These are phyloP conservation scores for Gymnoscopelus microlampas DNA, from an alignment of 2,797 vertebrate genomes.

Conservation along the genomic window DNA sequence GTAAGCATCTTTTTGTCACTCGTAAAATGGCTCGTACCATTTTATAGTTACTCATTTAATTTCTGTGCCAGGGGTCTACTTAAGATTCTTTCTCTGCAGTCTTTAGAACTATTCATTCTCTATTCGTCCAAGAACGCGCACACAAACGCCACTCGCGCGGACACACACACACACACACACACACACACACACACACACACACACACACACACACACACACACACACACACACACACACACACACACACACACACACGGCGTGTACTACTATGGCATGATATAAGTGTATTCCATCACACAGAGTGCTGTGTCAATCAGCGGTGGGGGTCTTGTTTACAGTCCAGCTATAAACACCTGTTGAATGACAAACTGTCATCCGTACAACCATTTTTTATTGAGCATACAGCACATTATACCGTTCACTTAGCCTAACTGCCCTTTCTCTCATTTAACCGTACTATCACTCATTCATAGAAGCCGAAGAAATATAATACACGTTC, in stretches of 20 bases:
- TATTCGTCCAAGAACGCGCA: conserved; percentile 57
- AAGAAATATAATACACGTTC: too few species aligned
- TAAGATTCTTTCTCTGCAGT: conserved; percentile 70
- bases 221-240: conserved; percentile 23
- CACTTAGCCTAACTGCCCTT: conserved; percentile 23
- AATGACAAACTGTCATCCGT: conserved; percentile 59
- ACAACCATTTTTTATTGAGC: conserved; percentile 39
- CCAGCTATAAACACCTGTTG: conserved; percentile 67
- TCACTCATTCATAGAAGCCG: conserved; percentile 32
- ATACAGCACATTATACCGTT: conserved; percentile 32
- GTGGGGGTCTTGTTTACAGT: conserved; percentile 60
- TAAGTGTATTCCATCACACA: conserved; percentile 45
- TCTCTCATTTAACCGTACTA: conserved; percentile 41
- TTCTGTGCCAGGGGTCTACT: conserved; percentile 63
- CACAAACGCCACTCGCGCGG: too few species aligned
- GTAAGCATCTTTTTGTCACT: conserved; percentile 82
- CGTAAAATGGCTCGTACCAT: conserved; percentile 73
- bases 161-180: too few species aligned
- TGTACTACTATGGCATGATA: conserved; percentile 51
- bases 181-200: not conserved
- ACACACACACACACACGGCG: conserved; percentile 4
- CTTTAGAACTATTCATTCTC: conserved; percentile 68
- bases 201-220: too few species aligned
- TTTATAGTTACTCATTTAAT: conserved; percentile 78
- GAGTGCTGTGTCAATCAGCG: conserved; percentile 62